Percentiles rank a stretch among this genome's conserved stretches.
Conservation (phyloP, 2,888 invertebrate species). For the Drosophila nr. medialis region DNA sequence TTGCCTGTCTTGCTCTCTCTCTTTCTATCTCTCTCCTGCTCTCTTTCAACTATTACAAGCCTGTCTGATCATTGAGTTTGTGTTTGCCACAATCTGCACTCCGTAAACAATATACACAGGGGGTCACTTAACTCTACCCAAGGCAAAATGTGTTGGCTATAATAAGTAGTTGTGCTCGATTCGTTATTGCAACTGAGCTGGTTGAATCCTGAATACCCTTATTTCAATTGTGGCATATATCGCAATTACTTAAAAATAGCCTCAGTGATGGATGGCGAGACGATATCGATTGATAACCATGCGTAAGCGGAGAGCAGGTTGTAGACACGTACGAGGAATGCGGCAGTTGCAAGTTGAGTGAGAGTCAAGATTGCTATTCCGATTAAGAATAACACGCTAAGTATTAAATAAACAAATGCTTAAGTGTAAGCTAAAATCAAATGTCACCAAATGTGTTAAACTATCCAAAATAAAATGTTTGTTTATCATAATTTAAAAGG, state of each 20-base stretch:
- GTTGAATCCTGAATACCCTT: neutral
- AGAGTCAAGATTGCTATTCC: neutral
- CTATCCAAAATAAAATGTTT: no score
- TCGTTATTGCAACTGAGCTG: neutral
- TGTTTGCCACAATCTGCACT: neutral
- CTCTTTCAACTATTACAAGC: constrained; percentile 1
- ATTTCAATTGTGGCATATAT: neutral
- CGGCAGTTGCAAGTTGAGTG: neutral
- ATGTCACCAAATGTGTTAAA: neutral
- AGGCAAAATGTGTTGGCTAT: constrained; percentile 6
- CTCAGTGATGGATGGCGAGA: neutral
- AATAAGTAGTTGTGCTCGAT: constrained; percentile 2
- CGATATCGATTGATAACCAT: neutral
- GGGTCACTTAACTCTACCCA: constrained; percentile 7
- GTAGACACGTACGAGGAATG: neutral
- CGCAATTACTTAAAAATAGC: neutral
- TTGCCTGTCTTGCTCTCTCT: neutral
- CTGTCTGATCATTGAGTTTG: constrained; percentile 1
- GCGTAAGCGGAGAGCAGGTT: no score
- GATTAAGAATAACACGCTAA: neutral
- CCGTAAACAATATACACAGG: neutral
- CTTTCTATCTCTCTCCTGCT: neutral
- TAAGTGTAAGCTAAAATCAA: neutral
- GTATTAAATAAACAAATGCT: neutral
- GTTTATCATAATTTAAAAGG: no score